Percentiles rank a stretch among this genome's conserved stretches.
Evolutionary conservation across 2,113 vertebrate genomes (phyloP).

Genomic region (Tenebrosternarchus preto): DNA sequence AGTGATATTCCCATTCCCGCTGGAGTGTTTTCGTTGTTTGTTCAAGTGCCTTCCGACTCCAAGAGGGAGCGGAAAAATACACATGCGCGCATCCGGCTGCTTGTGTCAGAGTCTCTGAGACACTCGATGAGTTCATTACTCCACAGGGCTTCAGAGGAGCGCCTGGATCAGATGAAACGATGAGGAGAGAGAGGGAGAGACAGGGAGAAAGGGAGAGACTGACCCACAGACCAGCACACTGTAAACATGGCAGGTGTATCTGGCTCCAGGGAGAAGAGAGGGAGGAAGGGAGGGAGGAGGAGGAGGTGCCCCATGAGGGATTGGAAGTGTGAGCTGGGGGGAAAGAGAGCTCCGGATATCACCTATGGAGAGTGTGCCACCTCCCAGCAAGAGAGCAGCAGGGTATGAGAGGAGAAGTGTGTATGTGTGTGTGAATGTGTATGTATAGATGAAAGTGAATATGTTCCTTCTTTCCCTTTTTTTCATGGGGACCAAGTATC

Average conservation of each 20-base stretch:
- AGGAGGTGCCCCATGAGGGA: too few species aligned
- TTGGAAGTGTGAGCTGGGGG: too few species aligned
- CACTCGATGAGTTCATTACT: not conserved
- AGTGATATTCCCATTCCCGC: slow-evolving; percentile 16
- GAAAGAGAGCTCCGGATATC: too few species aligned
- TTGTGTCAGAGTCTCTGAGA: not conserved
- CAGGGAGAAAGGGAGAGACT: not conserved
- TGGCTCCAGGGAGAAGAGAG: not conserved
- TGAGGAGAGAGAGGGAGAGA: too few species aligned
- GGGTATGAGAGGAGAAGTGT: too few species aligned
- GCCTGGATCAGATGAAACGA: not conserved
- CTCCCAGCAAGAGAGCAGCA: too few species aligned
- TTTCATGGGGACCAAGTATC: too few species aligned
- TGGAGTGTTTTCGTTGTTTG: slow-evolving; percentile 19
- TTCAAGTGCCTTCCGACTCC: not conserved
- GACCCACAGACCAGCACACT: not conserved
- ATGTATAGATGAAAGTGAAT: too few species aligned
- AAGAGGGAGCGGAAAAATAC: not conserved
- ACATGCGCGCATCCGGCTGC: not conserved
- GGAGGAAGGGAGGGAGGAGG: not conserved
- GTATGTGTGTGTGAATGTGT: too few species aligned
- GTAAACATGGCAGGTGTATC: not conserved
- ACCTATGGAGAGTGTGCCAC: too few species aligned
- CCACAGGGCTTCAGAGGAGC: not conserved
- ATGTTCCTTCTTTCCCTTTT: too few species aligned